These are phyloP conservation scores for Diadromus collaris DNA, from an alignment of 2,888 invertebrate species.

Conservation along the genomic window DNA sequence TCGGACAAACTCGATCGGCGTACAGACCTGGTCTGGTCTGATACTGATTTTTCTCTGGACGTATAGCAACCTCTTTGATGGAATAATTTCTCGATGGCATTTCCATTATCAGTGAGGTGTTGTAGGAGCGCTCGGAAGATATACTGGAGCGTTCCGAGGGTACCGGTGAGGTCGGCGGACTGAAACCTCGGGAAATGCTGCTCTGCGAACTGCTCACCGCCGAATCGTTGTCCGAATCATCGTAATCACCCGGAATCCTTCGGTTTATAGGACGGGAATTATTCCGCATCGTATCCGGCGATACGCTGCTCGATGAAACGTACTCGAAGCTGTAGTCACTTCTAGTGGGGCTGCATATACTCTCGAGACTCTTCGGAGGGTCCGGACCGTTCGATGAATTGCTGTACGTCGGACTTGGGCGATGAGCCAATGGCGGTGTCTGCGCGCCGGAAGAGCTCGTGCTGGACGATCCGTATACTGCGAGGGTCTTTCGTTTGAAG, in stretches of 20 bases:
- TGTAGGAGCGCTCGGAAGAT: constrained; percentile 81
- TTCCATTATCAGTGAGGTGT: constrained; percentile 77
- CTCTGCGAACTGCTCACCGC: constrained; percentile 93
- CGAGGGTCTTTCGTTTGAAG: constrained; percentile 87
- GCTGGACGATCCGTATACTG: constrained; percentile 82
- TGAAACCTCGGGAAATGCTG: constrained; percentile 88
- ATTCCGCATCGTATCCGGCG: constrained; percentile 70
- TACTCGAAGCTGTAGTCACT: constrained; percentile 84
- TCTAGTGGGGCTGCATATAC: constrained; percentile 82
- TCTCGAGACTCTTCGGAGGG: constrained; percentile 83
- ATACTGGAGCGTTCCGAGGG: constrained; percentile 81
- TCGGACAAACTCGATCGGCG: constrained; percentile 59
- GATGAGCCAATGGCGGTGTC: constrained; percentile 56
- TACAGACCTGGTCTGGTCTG: constrained; percentile 50
- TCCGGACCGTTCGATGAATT: constrained; percentile 71
- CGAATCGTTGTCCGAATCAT: constrained; percentile 93
- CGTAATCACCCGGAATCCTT: constrained; percentile 78
- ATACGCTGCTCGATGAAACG: constrained; percentile 75
- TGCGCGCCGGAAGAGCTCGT: constrained; percentile 57
- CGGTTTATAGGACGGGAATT: constrained; percentile 70
- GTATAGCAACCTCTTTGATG: constrained; percentile 44
- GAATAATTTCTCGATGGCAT: constrained; percentile 71
- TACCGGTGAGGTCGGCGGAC: constrained; percentile 87
- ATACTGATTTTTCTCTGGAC: constrained; percentile 54
- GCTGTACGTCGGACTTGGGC: constrained; percentile 59